phyloP scores from a whole-genome alignment of 2,888 invertebrate genomes.

The Drosophila gaucha region DNA sequence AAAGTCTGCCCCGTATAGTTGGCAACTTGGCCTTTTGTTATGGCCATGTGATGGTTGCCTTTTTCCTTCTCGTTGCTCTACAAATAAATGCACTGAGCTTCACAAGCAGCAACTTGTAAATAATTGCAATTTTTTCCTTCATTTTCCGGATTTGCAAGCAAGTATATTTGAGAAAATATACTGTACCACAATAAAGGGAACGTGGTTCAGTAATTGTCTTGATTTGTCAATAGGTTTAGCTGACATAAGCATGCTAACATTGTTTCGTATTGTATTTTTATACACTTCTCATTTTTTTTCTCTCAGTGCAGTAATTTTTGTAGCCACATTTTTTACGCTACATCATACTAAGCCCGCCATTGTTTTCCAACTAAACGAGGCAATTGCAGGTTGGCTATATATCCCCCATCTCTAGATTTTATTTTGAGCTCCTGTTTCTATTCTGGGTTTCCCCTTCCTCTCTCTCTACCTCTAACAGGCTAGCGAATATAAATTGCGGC shows the following conservation, averaged over 20 bases:
- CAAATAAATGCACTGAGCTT: conserved; percentile 48
- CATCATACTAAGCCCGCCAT: conserved; percentile 60
- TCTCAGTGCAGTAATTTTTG: conserved; percentile 58
- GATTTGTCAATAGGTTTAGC: too few relatives aligned
- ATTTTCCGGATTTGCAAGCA: too few relatives aligned
- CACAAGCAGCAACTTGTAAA: not conserved
- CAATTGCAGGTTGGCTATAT: conserved; percentile 65
- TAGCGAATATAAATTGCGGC: conserved; percentile 83
- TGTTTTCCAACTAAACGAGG: conserved; percentile 72
- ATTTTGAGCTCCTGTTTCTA: conserved; percentile 16
- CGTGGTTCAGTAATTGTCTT: too few relatives aligned
- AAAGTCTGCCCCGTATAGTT: conserved; percentile 54
- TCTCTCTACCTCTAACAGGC: conserved; percentile 26
- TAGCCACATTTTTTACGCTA: conserved; percentile 58
- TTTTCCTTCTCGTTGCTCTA: conserved; percentile 14
- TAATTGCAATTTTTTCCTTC: too few relatives aligned
- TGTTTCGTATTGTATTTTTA: too few relatives aligned
- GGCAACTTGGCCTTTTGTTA: conserved; percentile 67
- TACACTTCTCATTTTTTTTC: conserved; percentile 42
- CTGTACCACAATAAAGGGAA: too few relatives aligned
- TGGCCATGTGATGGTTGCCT: conserved; percentile 29
- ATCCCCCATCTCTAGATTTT: conserved; percentile 20
- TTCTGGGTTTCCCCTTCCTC: conserved; percentile 9
- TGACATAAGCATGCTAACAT: too few relatives aligned
- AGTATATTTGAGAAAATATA: too few relatives aligned